phyloP scores from a whole-genome alignment of 2,797 vertebrate genomes.

The Choloepus didactylus region DNA sequence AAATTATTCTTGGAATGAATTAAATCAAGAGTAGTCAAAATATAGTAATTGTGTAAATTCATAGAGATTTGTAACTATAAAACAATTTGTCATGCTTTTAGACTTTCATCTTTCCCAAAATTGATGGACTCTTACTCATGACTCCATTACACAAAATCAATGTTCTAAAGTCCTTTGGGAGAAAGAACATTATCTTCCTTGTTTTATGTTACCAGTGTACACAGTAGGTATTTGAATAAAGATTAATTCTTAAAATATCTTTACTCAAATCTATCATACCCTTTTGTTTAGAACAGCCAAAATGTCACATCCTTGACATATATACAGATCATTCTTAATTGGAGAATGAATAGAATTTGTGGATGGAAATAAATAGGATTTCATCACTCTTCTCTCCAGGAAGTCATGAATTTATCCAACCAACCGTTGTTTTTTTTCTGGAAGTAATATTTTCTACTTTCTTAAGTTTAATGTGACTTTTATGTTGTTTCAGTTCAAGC shows the following conservation, averaged over 20 bases:
- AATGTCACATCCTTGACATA: not conserved
- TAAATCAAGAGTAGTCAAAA: not conserved
- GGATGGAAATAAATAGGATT: slow-evolving; percentile 1
- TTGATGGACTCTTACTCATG: not conserved
- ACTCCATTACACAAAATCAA: not conserved
- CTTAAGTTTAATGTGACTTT: not conserved
- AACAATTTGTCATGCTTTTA: not conserved
- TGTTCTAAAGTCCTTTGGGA: not conserved
- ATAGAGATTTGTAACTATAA: not conserved
- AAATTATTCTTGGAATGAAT: slow-evolving; percentile 27
- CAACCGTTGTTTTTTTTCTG: not conserved
- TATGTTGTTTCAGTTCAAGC: slow-evolving; percentile 26
- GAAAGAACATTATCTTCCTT: not conserved
- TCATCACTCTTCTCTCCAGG: not conserved
- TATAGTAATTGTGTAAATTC: not conserved
- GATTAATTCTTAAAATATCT: slow-evolving; percentile 2
- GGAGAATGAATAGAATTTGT: not conserved
- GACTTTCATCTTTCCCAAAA: not conserved
- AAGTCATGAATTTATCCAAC: not conserved
- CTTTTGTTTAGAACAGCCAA: not conserved
- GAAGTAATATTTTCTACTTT: not conserved
- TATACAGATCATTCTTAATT: not conserved
- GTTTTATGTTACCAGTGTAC: not conserved
- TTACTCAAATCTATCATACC: not conserved
- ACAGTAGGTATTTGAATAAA: not conserved